Base-by-base conservation (phyloP, 2,888 invertebrate species). In the Sylvicola fuscatus region DNA sequence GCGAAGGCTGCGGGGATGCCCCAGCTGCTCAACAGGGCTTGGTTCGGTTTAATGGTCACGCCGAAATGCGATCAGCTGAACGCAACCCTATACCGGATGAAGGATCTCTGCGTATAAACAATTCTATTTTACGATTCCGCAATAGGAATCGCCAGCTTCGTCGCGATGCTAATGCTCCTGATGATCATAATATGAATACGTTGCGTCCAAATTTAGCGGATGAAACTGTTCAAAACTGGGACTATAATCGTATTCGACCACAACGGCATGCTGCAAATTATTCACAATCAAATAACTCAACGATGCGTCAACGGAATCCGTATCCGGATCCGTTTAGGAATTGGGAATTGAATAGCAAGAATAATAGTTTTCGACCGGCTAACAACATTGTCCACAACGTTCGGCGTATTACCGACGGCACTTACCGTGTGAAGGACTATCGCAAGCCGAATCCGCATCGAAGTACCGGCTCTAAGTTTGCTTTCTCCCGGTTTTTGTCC, bases 331-430 rank as follows among this genome's bases (percentile, higher is more conserved):
- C 54, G 6, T 58, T 53, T 33, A 56, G 54, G 36, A 56, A 49
- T 39, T 58, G 55, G 43, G 54, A 57, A 41, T 47, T 58, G 4
- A 56, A 55, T 41, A 45, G 48, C 1, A 53, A 56, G 8, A 56
- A 53, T 40, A 54, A 57, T 37, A 53, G 49, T 14, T 58, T 56
- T 37, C 55, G 49, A 38, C 56, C 58, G 26, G 38, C 40, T 7
- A 36, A 30, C 10, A 28, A 33, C 11, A 35, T 28, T 13, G 29
- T 35, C 6, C 42, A 44, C 28, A 12, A 34, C 10, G 34, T 40
- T n/a, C 32, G 37, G 26, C 35, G 40, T 21, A 40, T 38, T 12
- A 42, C 39, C 11, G 42, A 42, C 32, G 40, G 42, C 29, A 40
- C 41, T 16, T 39, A 35, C 28, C 36, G 35, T 2, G 8, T 15